A percentile compares a stretch with the other conserved stretches of the same genome.
phyloP scores from a whole-genome alignment of 1,140 invertebrate species.

The Drosophila pandora region DNA sequence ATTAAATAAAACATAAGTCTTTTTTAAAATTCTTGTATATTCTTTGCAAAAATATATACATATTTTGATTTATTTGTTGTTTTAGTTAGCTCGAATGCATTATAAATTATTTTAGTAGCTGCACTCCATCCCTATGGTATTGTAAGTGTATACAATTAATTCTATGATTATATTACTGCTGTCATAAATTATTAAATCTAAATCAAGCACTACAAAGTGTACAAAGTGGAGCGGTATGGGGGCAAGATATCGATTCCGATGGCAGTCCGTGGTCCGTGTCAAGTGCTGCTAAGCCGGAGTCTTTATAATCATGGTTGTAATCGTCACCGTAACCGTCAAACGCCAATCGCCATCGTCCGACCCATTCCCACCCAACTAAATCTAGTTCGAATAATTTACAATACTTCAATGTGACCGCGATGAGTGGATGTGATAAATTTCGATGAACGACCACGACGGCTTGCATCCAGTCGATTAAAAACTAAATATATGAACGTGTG shows the following conservation, averaged over 20 bases:
- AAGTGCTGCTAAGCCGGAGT: constrained; percentile 58
- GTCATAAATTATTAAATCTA: constrained; percentile 81
- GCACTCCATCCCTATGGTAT: constrained; percentile 42
- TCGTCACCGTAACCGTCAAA: constrained; percentile 1
- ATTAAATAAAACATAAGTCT: background rate
- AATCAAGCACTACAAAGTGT: constrained; percentile 59
- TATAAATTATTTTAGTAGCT: constrained; percentile 39
- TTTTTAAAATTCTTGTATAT: constrained; percentile 36
- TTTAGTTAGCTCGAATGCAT: constrained; percentile 39
- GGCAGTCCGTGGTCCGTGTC: constrained; percentile 32
- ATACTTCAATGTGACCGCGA: constrained; percentile 76
- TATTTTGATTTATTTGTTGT: constrained; percentile 48
- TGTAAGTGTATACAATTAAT: constrained; percentile 66
- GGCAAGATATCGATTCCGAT: constrained; percentile 54
- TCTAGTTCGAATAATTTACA: constrained; percentile 78
- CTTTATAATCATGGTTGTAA: constrained; percentile 9
- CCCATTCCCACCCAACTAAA: constrained; percentile 59
- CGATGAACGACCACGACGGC: constrained; percentile 17
- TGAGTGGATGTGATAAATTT: constrained; percentile 65
- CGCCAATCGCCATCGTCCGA: constrained; percentile 2
- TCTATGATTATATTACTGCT: constrained; percentile 71
- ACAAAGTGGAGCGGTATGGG: constrained; percentile 29
- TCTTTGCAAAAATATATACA: constrained; percentile 61
- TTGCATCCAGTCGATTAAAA: constrained; percentile 29
- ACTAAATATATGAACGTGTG: constrained; percentile 5